These are phyloP conservation scores for Tethya wilhelma DNA, from an alignment of 37 sponge, comb jelly and placozoan genomes.

Conservation along the genomic window DNA sequence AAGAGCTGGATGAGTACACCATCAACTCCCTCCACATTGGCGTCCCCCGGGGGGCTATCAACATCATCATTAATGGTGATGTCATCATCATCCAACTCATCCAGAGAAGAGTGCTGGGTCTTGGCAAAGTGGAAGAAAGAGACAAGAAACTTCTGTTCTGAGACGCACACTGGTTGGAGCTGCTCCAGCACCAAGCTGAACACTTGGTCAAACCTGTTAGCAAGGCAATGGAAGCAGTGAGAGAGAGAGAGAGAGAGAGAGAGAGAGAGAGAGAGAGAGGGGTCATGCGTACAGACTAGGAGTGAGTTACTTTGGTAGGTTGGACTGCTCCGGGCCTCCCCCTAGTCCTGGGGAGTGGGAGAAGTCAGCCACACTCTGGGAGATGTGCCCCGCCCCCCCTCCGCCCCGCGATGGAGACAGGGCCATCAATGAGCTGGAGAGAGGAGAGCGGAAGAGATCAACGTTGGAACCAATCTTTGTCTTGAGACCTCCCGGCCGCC, in stretches of 20 bases:
- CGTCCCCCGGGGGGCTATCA: neutral
- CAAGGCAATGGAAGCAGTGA: too few relatives aligned
- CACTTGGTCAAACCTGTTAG: constrained; percentile 51
- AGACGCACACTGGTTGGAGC: constrained; percentile 70
- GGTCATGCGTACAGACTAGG: too few relatives aligned
- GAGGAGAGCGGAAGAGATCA: neutral
- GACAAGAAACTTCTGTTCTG: constrained; percentile 76
- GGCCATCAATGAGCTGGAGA: constrained; percentile 2
- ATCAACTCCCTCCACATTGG: neutral
- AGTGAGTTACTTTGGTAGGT: constrained; percentile 1
- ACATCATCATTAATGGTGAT: constrained; percentile 14
- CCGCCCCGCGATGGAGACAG: constrained; percentile 22
- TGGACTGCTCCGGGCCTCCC: constrained; percentile 2
- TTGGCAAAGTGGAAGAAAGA: constrained; percentile 80
- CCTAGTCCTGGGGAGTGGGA: neutral
- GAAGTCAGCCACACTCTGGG: constrained; percentile 31
- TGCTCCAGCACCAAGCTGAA: constrained; percentile 67
- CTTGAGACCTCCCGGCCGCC: constrained; percentile 4
- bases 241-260: too few relatives aligned
- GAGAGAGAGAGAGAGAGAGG: too few relatives aligned
- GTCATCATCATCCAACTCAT: constrained; percentile 7
- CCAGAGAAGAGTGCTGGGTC: neutral
- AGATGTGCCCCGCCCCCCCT: neutral
- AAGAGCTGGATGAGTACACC: constrained; percentile 72
- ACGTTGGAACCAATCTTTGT: constrained; percentile 2